Conservation (phyloP, 2,797 vertebrate genomes). For the Sebastolobus altivelis region DNA sequence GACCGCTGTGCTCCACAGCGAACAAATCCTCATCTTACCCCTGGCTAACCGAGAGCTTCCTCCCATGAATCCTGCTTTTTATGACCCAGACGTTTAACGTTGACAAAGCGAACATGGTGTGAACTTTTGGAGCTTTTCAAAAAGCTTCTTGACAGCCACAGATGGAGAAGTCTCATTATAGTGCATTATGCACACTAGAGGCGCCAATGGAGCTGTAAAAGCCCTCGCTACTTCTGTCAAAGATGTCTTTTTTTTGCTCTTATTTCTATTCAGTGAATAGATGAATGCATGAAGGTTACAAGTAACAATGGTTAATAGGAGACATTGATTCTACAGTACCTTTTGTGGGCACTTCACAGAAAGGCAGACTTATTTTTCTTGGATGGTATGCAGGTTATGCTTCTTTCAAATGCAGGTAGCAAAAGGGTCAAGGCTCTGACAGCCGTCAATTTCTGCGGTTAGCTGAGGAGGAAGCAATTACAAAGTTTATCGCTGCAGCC, state of each 20-base stretch:
- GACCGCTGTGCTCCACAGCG: conserved; percentile 21
- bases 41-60: conserved; percentile 26
- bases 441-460: conserved; percentile 27
- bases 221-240: conserved; percentile 12
- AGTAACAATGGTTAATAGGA: conserved; percentile 2
- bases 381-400: conserved; percentile 21
- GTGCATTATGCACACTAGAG: conserved; percentile 13
- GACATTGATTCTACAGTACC: background rate
- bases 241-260: background rate
- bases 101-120: conserved; percentile 50
- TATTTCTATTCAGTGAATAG: background rate
- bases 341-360: conserved; percentile 3
- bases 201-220: conserved; percentile 46
- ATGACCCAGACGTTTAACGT: conserved; percentile 33
- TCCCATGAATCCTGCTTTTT: conserved; percentile 48
- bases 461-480: conserved; percentile 16
- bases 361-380: conserved; percentile 11
- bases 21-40: conserved; percentile 38
- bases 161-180: conserved; percentile 39
- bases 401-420: conserved; percentile 14
- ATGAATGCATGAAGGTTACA: background rate
- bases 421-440: conserved; percentile 44
- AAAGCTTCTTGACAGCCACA: conserved; percentile 40
- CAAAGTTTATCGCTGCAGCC: conserved; percentile 16
- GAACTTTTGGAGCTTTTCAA: conserved; percentile 56